phyloP scores from a whole-genome alignment of 2,888 invertebrate genomes.

The Scaptomyza cyrtandrae region DNA sequence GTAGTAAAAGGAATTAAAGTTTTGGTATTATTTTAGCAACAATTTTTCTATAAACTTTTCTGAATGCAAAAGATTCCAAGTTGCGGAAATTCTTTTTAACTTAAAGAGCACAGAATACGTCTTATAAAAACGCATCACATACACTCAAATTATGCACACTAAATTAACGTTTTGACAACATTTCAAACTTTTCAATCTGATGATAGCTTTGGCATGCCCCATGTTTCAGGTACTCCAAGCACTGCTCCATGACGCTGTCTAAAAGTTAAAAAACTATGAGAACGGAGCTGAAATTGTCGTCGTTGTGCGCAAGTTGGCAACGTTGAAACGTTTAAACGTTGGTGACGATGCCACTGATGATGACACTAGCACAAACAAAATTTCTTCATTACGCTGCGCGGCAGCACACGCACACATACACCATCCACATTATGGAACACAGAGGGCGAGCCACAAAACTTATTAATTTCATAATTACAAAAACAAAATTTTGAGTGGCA shows the following conservation, averaged over 20 bases:
- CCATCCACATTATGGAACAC: not conserved
- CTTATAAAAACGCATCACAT: not conserved
- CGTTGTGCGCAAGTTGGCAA: conserved; percentile 47
- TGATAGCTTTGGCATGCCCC: conserved; percentile 49
- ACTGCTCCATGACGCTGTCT: conserved; percentile 41
- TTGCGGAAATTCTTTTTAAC: not conserved
- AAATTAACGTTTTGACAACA: conserved; percentile 24
- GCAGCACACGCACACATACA: not conserved
- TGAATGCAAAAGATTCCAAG: not conserved
- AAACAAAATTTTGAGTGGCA: conserved; percentile 72
- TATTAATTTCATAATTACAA: conserved; percentile 76
- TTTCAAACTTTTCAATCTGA: conserved; percentile 73
- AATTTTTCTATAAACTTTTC: not conserved
- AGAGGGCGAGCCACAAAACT: conserved; percentile 48
- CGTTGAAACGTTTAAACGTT: conserved; percentile 32
- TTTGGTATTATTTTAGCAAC: too few relatives aligned
- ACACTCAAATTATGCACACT: conserved; percentile 4
- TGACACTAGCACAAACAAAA: conserved; percentile 71
- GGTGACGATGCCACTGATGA: conserved; percentile 36
- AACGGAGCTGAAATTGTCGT: conserved; percentile 42
- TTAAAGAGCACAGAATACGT: not conserved
- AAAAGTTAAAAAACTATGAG: conserved; percentile 57
- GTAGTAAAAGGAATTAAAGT: not conserved
- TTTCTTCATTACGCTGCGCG: conserved; percentile 35
- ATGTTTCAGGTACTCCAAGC: conserved; percentile 48